These are phyloP conservation scores for Hemitrygon akajei DNA, from an alignment of 2,797 vertebrate genomes.

Conservation along the genomic window DNA sequence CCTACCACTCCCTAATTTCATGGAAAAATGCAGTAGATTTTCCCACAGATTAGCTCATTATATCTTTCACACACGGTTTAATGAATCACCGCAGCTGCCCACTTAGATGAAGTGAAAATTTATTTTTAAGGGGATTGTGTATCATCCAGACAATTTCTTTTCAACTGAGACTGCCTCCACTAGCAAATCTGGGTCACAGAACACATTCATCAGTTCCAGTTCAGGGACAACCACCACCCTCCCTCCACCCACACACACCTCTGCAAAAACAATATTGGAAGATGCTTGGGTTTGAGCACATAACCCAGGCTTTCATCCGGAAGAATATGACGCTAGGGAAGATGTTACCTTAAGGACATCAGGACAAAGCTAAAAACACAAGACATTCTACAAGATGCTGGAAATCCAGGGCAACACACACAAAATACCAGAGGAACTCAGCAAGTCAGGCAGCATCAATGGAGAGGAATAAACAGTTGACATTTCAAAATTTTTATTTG, in stretches of 20 bases:
- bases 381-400: too few relatives aligned
- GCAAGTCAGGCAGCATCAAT: too few relatives aligned
- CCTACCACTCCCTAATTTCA: background rate
- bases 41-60: background rate
- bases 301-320: background rate
- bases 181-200: background rate
- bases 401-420: too few relatives aligned
- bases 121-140: background rate
- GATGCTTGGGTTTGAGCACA: background rate
- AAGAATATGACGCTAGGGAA: background rate
- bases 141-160: background rate
- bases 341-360: background rate
- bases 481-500: too few relatives aligned
- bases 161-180: background rate
- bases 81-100: background rate
- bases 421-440: too few relatives aligned
- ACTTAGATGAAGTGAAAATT: background rate
- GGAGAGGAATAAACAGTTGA: too few relatives aligned
- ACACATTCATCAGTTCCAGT: background rate
- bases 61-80: too few relatives aligned
- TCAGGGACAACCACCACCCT: background rate
- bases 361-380: background rate
- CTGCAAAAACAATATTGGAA: too few relatives aligned
- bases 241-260: too few relatives aligned
- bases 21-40: background rate